Evolutionary conservation across 2,888 invertebrate species (phyloP), one percentile per base, ranked within the genome.

Genomic region (Callimorpha dominula): DNA sequence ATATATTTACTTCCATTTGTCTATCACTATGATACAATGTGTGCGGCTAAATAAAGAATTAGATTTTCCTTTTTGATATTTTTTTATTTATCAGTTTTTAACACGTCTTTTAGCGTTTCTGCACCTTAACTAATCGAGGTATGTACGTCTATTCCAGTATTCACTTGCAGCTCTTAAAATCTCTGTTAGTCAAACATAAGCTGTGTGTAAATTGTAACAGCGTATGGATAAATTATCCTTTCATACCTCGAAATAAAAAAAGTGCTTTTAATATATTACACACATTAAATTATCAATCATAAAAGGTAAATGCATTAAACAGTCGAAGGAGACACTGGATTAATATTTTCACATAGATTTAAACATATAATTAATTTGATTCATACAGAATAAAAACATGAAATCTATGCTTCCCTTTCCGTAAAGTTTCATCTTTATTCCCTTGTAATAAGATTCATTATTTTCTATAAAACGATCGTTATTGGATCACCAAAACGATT

Each of bases 301-400:
- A 43, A 20, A 68, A 72, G 15, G 40, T 17, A 66, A 80, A 77
- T 71, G 67, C 65, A 73, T 72, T 73, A 67, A 63, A 76, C 76
- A 79, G 69, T 75, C 73, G 75, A 72, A 74, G 63, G 49, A 68
- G 74, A 78, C 74, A 52, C 68, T 70, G 71, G 77, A 84, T 80
- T 82, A 72, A 84, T 80, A 83, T 79, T 78, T 82, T 75, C 78
- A 69, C 73, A 80, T 76, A 80, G 63, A 78, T 76, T 79, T 80
- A 81, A 75, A 72, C 68, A 77, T 79, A 73, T 78, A 79, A 86
- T 85, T 80, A 79, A 83, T 86, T 79, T 71, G 60, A 57, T 79
- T 85, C 81, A 77, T 78, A 74, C 72, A 78, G 75, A 75, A 78
- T 78, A 73, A 74, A 75, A 83, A 43, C 64, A 70, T 67, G 67